phyloP scores from a whole-genome alignment of 2,888 invertebrate species.

The Stenolophus ochropezus region DNA sequence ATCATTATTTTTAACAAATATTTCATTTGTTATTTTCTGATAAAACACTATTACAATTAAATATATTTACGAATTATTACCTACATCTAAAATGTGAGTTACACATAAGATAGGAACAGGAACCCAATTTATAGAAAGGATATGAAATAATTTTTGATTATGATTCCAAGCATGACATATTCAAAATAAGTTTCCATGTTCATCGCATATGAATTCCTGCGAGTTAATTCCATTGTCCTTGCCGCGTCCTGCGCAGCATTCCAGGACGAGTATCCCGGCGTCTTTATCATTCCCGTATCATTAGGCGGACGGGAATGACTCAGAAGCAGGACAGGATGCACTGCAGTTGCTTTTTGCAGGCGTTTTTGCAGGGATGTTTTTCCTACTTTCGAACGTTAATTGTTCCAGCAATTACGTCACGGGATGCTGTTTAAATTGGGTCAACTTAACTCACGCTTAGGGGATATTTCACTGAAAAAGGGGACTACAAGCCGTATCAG shows the following conservation, averaged over 20 bases:
- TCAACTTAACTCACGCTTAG: slow-evolving; percentile 50
- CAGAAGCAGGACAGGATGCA: slow-evolving; percentile 33
- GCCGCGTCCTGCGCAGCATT: neutral
- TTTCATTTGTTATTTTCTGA: too few relatives aligned
- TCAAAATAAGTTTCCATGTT: too few relatives aligned
- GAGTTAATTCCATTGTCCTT: slow-evolving; percentile 22
- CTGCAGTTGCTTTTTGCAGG: slow-evolving; percentile 29
- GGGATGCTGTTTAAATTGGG: slow-evolving; percentile 53
- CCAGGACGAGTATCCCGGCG: neutral
- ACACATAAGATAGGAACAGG: too few relatives aligned
- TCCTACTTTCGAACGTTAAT: slow-evolving; percentile 54
- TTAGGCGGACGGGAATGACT: slow-evolving; percentile 56
- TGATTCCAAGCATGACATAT: too few relatives aligned
- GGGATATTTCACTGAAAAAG: neutral
- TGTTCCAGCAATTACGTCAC: slow-evolving; percentile 54
- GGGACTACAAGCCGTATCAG: neutral
- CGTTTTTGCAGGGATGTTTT: slow-evolving; percentile 28
- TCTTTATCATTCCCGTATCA: slow-evolving; percentile 59
- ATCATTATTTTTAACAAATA: too few relatives aligned
- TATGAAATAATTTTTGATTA: too few relatives aligned
- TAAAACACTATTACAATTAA: too few relatives aligned
- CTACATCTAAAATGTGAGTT: too few relatives aligned
- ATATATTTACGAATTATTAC: too few relatives aligned
- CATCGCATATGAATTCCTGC: neutral
- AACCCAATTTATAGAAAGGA: too few relatives aligned